Evolutionary conservation across 2,888 invertebrate species (phyloP).

Genomic region (Stenoptilia bipunctidactyla): DNA sequence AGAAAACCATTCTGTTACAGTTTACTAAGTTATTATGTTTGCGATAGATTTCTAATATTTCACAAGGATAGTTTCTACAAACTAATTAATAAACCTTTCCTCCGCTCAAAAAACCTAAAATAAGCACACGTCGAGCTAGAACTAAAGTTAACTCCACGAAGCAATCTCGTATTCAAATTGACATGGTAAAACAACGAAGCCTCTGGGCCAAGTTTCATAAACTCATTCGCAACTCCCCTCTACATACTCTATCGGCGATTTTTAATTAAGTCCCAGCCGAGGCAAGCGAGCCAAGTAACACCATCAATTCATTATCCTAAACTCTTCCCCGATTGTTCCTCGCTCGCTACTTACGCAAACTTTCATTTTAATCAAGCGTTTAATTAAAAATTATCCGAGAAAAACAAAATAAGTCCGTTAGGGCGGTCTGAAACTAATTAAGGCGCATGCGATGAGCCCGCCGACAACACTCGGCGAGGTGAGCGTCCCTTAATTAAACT

Average conservation of each 20-base stretch:
- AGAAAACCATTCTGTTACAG: no score
- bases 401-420: conserved; percentile 71
- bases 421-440: conserved; percentile 69
- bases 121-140: not conserved
- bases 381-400: conserved; percentile 72
- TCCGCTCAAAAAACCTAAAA: no score
- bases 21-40: no score
- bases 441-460: conserved; percentile 58
- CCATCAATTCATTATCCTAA: conserved; percentile 72
- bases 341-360: conserved; percentile 71
- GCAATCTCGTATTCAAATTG: conserved; percentile 67
- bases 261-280: conserved; percentile 69
- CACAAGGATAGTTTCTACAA: no score
- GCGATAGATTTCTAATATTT: no score
- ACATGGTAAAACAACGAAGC: conserved; percentile 67
- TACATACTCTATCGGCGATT: conserved; percentile 70
- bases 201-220: conserved; percentile 63
- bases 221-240: conserved; percentile 65
- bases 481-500: conserved; percentile 62
- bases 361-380: conserved; percentile 72
- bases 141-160: conserved; percentile 25
- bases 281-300: conserved; percentile 66
- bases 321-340: conserved; percentile 69
- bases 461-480: conserved; percentile 32
- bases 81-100: no score